A percentile compares a stretch with the other conserved stretches of the same genome.
Conservation (phyloP, 2,113 vertebrate species). For the Psittacula cyanocephala region DNA sequence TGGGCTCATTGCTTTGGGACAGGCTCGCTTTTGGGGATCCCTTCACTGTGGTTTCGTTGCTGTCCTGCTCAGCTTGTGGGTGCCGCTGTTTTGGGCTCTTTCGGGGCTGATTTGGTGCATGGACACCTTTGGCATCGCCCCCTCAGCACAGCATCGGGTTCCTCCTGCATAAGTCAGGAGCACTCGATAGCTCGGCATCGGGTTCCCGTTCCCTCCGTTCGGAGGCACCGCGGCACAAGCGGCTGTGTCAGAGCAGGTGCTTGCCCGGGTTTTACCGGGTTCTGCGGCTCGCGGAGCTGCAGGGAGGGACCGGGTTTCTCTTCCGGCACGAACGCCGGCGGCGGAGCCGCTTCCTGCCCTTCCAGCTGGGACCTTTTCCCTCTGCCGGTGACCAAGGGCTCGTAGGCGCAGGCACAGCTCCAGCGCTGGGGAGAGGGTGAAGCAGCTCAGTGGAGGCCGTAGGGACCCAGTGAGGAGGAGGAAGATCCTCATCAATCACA, state of each 20-base stretch:
- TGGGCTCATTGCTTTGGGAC: neutral
- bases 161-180: slow-evolving; percentile 1
- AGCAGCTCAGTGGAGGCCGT: neutral
- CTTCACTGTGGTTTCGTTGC: accelerated
- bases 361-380: slow-evolving; percentile 10
- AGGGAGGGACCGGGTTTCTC: slow-evolving; percentile 11
- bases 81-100: neutral
- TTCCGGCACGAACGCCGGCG: neutral
- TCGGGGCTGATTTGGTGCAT: neutral
- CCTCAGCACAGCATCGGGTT: accelerated
- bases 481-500: neutral
- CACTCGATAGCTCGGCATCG: accelerated
- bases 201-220: neutral
- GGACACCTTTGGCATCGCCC: neutral
- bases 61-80: accelerated
- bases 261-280: neutral
- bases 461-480: neutral
- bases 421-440: accelerated
- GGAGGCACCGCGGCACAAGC: neutral
- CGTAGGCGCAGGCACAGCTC: neutral
- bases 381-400: neutral
- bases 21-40: neutral
- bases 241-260: neutral
- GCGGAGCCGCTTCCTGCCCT: neutral
- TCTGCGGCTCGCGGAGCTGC: neutral